Conservation (phyloP, 1,140 invertebrate genomes). For the Danaus melanippus region DNA sequence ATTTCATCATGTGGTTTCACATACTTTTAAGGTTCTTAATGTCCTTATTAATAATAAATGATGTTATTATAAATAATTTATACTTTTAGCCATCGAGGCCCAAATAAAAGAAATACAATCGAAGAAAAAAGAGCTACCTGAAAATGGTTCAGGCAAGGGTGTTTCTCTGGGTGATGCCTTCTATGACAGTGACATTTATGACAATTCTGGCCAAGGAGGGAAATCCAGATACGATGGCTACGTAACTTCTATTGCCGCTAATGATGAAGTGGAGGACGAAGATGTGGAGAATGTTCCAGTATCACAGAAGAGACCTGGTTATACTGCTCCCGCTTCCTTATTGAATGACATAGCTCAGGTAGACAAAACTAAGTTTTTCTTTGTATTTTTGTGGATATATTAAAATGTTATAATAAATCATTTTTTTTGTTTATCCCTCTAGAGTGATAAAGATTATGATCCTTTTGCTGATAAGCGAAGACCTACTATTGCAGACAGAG, state of each 20-base stretch:
- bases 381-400: background rate
- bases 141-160: slow-evolving; percentile 75
- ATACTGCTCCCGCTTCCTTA: slow-evolving; percentile 89
- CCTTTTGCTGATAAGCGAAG: slow-evolving; percentile 94
- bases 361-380: slow-evolving; percentile 24
- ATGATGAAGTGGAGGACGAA: slow-evolving; percentile 93
- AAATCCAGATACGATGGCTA: slow-evolving; percentile 94
- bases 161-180: slow-evolving; percentile 91
- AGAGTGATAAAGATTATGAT: slow-evolving; percentile 95
- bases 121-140: slow-evolving; percentile 85
- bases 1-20: too few relatives aligned
- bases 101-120: slow-evolving; percentile 92
- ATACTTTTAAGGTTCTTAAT: too few relatives aligned
- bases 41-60: too few relatives aligned
- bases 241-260: slow-evolving; percentile 95
- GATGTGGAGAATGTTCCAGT: slow-evolving; percentile 87
- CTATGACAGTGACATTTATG: slow-evolving; percentile 96
- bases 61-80: background rate
- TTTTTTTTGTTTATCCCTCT: slow-evolving; percentile 26
- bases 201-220: slow-evolving; percentile 74
- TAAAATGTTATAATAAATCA: background rate
- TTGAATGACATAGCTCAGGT: slow-evolving; percentile 93
- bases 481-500: slow-evolving; percentile 93
- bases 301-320: slow-evolving; percentile 80
- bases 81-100: slow-evolving; percentile 89